Percentiles rank a stretch among this genome's conserved stretches.
These are phyloP conservation scores for Ophioninae sp. DNA, from an alignment of 2,888 invertebrate species.

Conservation along the genomic window DNA sequence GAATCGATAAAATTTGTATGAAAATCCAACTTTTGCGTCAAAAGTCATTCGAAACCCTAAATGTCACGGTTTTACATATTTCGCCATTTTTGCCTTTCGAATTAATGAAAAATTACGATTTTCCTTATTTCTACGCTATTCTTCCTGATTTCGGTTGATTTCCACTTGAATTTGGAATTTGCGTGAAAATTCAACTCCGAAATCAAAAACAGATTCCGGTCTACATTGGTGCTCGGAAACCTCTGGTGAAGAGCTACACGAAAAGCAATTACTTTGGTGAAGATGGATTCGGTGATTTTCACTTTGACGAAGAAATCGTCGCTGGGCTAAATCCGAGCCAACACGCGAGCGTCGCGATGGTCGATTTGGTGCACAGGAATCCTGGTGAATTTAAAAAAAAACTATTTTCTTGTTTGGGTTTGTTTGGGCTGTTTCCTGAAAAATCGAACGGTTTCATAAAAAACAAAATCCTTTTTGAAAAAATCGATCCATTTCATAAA, in stretches of 20 bases:
- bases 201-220: constrained; percentile 81
- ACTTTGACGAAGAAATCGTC: constrained; percentile 76
- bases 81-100: too few species aligned
- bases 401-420: neutral
- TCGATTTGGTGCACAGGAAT: constrained; percentile 76
- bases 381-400: constrained; percentile 69
- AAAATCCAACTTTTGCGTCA: too few species aligned
- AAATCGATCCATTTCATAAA: too few species aligned
- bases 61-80: too few species aligned
- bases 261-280: constrained; percentile 76
- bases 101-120: too few species aligned
- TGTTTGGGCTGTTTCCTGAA: neutral
- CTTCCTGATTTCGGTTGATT: too few species aligned
- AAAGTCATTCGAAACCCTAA: too few species aligned
- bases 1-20: too few species aligned
- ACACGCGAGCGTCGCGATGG: constrained; percentile 80
- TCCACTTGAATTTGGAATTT: neutral
- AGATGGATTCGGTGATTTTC: constrained; percentile 83
- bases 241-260: constrained; percentile 73
- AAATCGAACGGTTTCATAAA: neutral
- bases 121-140: too few species aligned
- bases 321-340: constrained; percentile 74
- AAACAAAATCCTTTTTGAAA: neutral
- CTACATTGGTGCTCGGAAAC: constrained; percentile 78
- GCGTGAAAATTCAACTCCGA: neutral